A percentile compares a stretch with the other conserved stretches of the same genome.
Evolutionary conservation across 2,797 vertebrate species (phyloP).

Genomic region (Acestrorhynchus altus): DNA sequence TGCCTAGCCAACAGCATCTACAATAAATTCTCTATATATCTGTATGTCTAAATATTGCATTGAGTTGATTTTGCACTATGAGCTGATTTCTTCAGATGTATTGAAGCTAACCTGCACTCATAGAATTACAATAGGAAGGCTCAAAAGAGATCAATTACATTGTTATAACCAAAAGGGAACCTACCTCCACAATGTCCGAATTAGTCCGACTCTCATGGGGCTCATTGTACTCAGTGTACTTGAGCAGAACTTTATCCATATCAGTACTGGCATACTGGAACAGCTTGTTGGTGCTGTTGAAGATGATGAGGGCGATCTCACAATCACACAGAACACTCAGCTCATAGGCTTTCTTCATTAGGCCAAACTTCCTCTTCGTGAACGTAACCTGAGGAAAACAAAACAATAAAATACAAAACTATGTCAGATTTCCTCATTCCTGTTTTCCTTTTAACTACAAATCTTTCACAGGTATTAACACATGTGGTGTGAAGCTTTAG

Average conservation of each 20-base stretch:
- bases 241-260: conserved; percentile 90
- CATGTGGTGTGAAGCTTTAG: neutral
- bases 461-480: neutral
- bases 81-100: too few relatives aligned
- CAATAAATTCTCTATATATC: neutral
- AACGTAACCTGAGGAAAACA: conserved; percentile 81
- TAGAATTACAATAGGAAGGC: neutral
- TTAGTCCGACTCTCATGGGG: conserved; percentile 88
- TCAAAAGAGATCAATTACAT: neutral
- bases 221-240: conserved; percentile 88
- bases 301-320: conserved; percentile 90
- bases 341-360: conserved; percentile 92
- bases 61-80: too few relatives aligned
- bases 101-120: neutral
- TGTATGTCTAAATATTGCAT: too few relatives aligned
- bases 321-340: conserved; percentile 89
- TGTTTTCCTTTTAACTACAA: neutral
- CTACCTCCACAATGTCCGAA: conserved; percentile 89
- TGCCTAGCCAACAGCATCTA: neutral
- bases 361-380: conserved; percentile 88
- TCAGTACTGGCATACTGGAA: conserved; percentile 91
- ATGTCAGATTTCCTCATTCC: neutral
- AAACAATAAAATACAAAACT: too few relatives aligned
- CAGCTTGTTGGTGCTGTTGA: conserved; percentile 91
- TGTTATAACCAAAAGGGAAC: conserved; percentile 39